These are phyloP conservation scores for Conus ventricosus DNA, from an alignment of 1,140 invertebrate species.

Conservation along the genomic window DNA sequence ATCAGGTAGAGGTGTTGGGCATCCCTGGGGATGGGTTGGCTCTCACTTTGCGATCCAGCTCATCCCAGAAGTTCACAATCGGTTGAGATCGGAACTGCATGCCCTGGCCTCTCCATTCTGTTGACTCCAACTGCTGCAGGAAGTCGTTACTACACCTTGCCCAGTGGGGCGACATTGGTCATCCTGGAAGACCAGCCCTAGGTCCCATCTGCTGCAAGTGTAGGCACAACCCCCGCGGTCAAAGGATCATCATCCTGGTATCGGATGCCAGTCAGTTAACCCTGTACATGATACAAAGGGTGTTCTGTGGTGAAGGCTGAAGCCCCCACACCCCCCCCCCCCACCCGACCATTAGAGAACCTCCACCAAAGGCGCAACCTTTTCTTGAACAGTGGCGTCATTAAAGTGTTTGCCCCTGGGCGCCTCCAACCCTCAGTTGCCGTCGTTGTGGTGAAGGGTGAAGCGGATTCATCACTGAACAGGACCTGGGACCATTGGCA, in stretches of 20 bases:
- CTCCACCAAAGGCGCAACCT: not conserved
- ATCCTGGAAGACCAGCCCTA: not conserved
- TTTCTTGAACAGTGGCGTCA: not conserved
- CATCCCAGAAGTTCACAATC: too few species aligned
- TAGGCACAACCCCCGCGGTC: not conserved
- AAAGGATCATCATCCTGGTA: not conserved
- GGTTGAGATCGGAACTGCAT: conserved; percentile 2
- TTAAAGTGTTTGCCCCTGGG: not conserved
- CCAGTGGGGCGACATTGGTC: not conserved
- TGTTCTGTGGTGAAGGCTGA: too few species aligned
- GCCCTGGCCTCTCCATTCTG: not conserved
- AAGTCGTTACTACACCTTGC: not conserved
- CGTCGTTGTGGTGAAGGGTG: not conserved
- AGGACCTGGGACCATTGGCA: not conserved
- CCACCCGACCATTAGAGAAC: not conserved
- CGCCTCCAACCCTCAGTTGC: conserved; percentile 2
- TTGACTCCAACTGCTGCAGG: not conserved
- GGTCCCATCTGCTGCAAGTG: conserved; percentile 3
- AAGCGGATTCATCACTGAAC: not conserved
- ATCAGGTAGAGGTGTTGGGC: too few species aligned
- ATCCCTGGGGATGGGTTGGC: too few species aligned
- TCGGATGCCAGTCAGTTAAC: not conserved
- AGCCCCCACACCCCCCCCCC: not conserved
- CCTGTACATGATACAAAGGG: too few species aligned
- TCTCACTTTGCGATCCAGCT: too few species aligned